Evolutionary conservation across 1,140 invertebrate genomes (phyloP), one percentile per base, ranked within the genome.

Genomic region (Steinernema khuongi): DNA sequence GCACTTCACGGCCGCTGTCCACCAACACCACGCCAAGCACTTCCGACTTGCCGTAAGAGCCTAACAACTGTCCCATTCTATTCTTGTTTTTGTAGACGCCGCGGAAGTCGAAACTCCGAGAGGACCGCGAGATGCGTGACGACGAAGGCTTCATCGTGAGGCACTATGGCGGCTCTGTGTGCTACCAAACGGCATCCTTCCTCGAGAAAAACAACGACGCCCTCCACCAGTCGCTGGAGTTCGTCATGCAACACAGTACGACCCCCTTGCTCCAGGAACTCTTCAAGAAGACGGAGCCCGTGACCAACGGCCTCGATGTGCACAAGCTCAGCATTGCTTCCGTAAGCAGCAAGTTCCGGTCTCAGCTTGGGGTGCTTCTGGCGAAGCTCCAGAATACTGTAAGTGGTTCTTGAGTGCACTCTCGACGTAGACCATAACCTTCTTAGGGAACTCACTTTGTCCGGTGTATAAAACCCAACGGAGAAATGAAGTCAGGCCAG

Each of bases 181-280:
- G 94, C 85, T 99, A 99, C 86, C 91, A 94, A 86, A 99, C 96
- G 18, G 91, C 92, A 17, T 67, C 88, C 77, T 97, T 97, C 86
- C 92, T 97, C 79, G 94, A 97, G 82, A 98, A 98, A 87, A 98
- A 98, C 87, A 97, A 97, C 85, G 96, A 98, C 87, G 94, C 94
- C 0, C 86, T 98, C 1, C 96, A 98, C 86, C 92, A 92, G 0
- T 97, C 94, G 0, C 87, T 98, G 0, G 93, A 95, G 87, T 60
- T 75, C 28, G 31, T 77, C 31, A 67, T 77, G 29, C 72, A 77
- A 44, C 71, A 85, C 7, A 80, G 70, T 26, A 75, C 30, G 70
- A 60, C 14, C 50, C 14, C 7, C 4, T 22, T 60, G 7, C 11
- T 60, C 19, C 50, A 60, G 22, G 14, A 60, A 26, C 50, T 60